A percentile compares a stretch with the other conserved stretches of the same genome.
Evolutionary conservation across 2,113 vertebrate genomes (phyloP).

Genomic region (Paradoxurus hermaphroditus): DNA sequence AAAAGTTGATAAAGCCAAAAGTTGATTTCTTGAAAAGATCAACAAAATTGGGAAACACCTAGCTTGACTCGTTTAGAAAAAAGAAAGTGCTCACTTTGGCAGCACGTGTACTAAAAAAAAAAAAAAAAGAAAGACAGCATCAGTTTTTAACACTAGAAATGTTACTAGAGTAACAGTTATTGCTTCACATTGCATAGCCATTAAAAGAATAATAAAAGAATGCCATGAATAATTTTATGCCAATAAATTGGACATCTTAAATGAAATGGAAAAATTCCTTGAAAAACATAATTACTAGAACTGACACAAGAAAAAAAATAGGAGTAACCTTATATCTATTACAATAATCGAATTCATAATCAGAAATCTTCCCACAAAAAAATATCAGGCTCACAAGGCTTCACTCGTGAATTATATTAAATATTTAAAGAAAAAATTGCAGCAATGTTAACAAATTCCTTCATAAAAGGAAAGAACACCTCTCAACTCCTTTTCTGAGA

Average conservation of each 20-base stretch:
- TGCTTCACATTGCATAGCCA: neutral
- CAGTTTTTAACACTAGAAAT: neutral
- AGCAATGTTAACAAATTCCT: neutral
- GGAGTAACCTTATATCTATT: neutral
- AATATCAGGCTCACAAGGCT: neutral
- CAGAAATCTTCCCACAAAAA: slow-evolving; percentile 7
- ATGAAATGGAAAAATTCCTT: neutral
- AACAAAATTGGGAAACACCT: neutral
- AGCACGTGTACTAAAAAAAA: neutral
- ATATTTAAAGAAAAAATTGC: neutral
- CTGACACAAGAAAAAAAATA: neutral
- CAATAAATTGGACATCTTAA: neutral
- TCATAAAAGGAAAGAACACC: neutral
- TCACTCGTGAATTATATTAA: neutral
- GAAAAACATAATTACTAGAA: neutral
- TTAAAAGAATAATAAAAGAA: slow-evolving; percentile 1
- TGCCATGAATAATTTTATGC: neutral
- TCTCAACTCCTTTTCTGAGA: neutral
- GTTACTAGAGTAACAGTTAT: neutral
- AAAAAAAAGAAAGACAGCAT: neutral
- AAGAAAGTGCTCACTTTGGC: neutral
- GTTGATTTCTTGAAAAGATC: neutral
- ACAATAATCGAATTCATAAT: slow-evolving; percentile 22
- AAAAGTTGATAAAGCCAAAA: slow-evolving; percentile 1
- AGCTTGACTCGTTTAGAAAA: neutral